These are phyloP conservation scores for Parazoanthus darwini DNA, from an alignment of 92 coral and sea anemone genomes.

Conservation along the genomic window DNA sequence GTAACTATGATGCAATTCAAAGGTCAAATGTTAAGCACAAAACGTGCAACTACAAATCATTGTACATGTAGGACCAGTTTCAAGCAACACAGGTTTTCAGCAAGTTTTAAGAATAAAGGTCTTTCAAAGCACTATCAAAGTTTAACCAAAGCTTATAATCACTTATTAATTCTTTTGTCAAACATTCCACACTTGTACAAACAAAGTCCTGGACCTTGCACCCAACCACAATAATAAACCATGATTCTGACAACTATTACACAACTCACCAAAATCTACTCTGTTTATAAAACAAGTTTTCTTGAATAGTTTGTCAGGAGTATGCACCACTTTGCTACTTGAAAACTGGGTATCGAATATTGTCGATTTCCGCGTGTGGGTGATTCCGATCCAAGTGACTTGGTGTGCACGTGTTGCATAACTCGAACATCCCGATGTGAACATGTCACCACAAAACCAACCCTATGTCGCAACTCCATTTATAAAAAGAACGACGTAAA, in stretches of 20 bases:
- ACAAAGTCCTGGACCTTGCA: background rate
- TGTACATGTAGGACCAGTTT: background rate
- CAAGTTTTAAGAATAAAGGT: background rate
- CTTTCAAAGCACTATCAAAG: no score
- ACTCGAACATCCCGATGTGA: background rate
- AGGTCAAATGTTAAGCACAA: background rate
- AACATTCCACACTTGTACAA: background rate
- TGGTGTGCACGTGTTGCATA: conserved; percentile 24
- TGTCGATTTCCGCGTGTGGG: background rate
- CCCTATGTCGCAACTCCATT: conserved; percentile 21
- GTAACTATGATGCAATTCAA: background rate
- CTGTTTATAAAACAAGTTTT: background rate
- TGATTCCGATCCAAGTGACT: background rate
- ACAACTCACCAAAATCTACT: background rate
- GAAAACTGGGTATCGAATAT: background rate
- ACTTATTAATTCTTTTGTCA: background rate
- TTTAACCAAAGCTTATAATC: background rate
- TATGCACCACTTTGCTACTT: background rate
- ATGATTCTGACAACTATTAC: background rate
- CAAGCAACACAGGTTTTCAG: background rate
- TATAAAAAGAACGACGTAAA: conserved; percentile 8
- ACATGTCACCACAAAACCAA: background rate
- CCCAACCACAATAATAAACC: background rate
- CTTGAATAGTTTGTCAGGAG: background rate
- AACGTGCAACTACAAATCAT: background rate